Conservation (phyloP, 2,888 invertebrate species). For the Eupithecia insigniata region DNA sequence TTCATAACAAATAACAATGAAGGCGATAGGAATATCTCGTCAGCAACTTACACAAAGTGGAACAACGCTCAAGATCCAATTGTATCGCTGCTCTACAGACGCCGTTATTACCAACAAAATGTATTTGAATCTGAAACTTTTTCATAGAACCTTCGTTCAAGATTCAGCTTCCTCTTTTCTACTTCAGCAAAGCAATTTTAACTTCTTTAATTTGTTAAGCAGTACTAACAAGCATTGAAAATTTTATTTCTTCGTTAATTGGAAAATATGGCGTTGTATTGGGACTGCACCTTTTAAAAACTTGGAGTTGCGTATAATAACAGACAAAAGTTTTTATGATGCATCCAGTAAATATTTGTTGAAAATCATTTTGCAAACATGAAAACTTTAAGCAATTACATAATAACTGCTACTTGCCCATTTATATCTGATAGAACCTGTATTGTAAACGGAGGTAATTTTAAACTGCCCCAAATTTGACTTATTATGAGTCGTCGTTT, state of each 20-base stretch:
- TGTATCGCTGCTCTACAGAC: conserved; percentile 4
- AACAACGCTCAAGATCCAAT: conserved; percentile 11
- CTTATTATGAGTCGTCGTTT: too few species aligned
- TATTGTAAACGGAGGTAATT: too few species aligned
- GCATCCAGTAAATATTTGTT: too few species aligned
- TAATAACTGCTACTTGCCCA: too few species aligned
- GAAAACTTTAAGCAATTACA: too few species aligned
- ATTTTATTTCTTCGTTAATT: background rate
- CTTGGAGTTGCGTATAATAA: too few species aligned
- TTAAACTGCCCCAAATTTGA: too few species aligned
- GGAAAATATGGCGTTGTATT: background rate
- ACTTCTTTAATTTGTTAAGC: conserved; percentile 1
- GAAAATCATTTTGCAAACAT: too few species aligned
- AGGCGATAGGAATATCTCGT: conserved; percentile 10
- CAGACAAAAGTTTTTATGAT: too few species aligned
- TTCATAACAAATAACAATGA: conserved; percentile 2
- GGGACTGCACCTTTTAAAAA: background rate
- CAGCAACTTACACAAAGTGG: conserved; percentile 5
- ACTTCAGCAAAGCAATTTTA: background rate
- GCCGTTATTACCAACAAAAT: conserved; percentile 55
- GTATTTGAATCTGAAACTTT: conserved; percentile 76
- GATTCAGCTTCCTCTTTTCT: conserved; percentile 61
- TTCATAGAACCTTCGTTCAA: conserved; percentile 63
- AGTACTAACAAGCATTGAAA: background rate
- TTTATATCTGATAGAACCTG: too few species aligned